Percentiles rank a stretch among this genome's conserved stretches.
phyloP scores from a whole-genome alignment of 37 sponge, comb jelly and placozoan genomes.

The Trichoplax adhaerens region DNA sequence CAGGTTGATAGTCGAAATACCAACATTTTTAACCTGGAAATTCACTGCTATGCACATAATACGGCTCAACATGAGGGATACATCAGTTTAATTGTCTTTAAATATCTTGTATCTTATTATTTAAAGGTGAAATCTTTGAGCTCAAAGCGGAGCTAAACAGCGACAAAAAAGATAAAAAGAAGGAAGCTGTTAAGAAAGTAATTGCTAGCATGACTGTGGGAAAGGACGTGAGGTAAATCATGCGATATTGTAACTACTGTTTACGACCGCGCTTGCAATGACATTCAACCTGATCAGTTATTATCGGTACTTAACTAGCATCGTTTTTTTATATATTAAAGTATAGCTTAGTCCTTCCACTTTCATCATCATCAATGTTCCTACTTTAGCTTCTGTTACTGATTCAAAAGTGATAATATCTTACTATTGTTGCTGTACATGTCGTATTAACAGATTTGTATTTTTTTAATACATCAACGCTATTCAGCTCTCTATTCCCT shows the following conservation, averaged over 20 bases:
- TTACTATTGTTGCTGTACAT: too few relatives aligned
- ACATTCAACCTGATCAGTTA: too few relatives aligned
- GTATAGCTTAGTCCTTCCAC: too few relatives aligned
- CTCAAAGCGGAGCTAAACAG: constrained; percentile 83
- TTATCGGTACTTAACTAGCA: background rate
- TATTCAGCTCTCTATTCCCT: constrained; percentile 71
- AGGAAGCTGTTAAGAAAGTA: constrained; percentile 97
- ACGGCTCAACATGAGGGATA: too few relatives aligned
- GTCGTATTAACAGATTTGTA: too few relatives aligned
- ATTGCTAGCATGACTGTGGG: constrained; percentile 99
- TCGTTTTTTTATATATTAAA: background rate
- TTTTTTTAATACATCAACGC: background rate
- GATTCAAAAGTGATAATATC: too few relatives aligned
- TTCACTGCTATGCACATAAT: too few relatives aligned
- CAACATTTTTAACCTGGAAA: too few relatives aligned
- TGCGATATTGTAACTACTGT: constrained; percentile 5
- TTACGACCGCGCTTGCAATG: background rate
- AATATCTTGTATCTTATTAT: background rate
- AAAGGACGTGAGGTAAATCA: constrained; percentile 78
- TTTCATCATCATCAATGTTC: background rate
- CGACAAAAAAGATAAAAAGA: constrained; percentile 82
- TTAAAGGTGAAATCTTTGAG: constrained; percentile 85
- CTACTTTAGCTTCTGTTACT: background rate
- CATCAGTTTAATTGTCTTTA: too few relatives aligned
- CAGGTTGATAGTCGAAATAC: too few relatives aligned